Evolutionary conservation across 2,797 vertebrate genomes (phyloP), one percentile per base, ranked within the genome.

Genomic region (Xiphorhynchus erythropygius): DNA sequence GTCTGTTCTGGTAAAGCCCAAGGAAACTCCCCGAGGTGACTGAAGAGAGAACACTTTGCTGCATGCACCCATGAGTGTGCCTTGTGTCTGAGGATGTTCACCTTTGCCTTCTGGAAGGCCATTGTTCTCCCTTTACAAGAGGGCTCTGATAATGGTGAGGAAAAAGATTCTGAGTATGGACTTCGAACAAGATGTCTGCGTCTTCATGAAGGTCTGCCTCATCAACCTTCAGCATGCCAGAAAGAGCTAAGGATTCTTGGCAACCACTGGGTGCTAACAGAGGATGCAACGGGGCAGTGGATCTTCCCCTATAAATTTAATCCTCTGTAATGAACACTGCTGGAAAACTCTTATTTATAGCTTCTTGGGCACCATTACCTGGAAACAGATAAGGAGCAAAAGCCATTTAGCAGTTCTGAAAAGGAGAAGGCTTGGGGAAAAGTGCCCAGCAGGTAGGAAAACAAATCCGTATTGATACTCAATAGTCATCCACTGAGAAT

Each of bases 391-490:
- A 85, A 83, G 46, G 27, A 89, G 49, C 9, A 80, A 83, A 89
- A 87, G 39, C 56, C 77, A 12, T 83, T 87, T 71, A 83, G 37
- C 41, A 28, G 41, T 44, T 92, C 23, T 63, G 71, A 77, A 76
- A 92, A 94, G 41, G 10, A 67, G 33, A 53, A 77, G 71, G 2
- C 49, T 85, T 30, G 18, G 68, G 82, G 80, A 83, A 30, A 83
- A 77, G 79, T 89, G 68, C 68, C 68, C 91, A 87, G 71, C 84
- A 89, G 82, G 89, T 80, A 89, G 60, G 64, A 87, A 93, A 93
- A 91, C 56, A 94, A 91, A 93, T 81, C 46, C 1, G 4, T 75
- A 94, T 87, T 92, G 93, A 93, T 89, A 81, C 60, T 78, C 76
- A 64, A 32, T 75, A 92, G 33, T 77, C 41, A 46, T 75, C 89